Base-by-base conservation (phyloP, 2,113 vertebrate species). In the Pavo muticus region DNA sequence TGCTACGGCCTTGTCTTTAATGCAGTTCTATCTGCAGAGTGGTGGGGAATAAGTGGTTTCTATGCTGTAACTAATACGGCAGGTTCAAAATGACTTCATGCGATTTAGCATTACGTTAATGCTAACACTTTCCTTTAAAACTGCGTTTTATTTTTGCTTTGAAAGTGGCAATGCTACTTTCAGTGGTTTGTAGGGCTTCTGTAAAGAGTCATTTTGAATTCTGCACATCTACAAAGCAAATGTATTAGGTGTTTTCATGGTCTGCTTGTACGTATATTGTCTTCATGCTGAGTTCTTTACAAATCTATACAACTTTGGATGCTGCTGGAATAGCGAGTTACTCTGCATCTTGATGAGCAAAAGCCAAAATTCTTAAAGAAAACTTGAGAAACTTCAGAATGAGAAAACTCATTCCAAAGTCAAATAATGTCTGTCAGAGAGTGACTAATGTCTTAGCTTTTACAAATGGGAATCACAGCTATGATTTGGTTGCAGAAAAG, bases 361-460 rank as follows among this genome's bases (percentile, higher is more conserved):
- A 48, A 90, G 64, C 21, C 68, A 86, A 63, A 59, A 76, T 70
- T 93, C 48, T 94, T 63, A 18, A 56, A 68, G 64, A 39, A 90
- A 71, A 71, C 25, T 63, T 94, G 57, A 32, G 52, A 30, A 54
- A 29, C 15, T 30, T 54, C 48, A 50, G 48, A 50, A 50, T 25
- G 48, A 25, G 24, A 50, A 50, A 50, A 25, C 48, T 56, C 29
- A 30, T 56, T 88, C 50, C 80, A 44, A 63, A 93, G 44, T 54
- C 68, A 48, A 30, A 69, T 52, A 24, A 11, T 61, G 24, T 83
- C 79, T 86, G 64, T 79, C 14, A 24, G 21, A 20, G 48, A 45
- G 19, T 25, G 19, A 40, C 7, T 14, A n/a, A 23, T 7, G 2
- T 29, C 18, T 61, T 63, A 14, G 37, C 54, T 65, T 67, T 25